Conservation (phyloP, 2,888 invertebrate genomes). For the Horisme vitalbata region DNA sequence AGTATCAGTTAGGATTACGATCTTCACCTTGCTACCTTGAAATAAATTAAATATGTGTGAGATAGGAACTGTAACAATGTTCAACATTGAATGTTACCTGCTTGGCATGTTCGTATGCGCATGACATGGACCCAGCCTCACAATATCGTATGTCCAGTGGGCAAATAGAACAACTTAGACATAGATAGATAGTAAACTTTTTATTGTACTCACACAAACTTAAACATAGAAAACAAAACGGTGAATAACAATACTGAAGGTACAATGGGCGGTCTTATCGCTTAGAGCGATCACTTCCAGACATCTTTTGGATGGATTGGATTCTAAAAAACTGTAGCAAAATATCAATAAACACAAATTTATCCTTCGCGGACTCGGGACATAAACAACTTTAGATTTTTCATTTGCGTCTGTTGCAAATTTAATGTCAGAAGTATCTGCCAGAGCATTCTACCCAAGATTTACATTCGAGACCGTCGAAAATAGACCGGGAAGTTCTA, state of each 20-base stretch:
- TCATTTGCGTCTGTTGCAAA: neutral
- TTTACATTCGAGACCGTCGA: constrained; percentile 32
- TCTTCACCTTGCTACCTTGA: constrained; percentile 12
- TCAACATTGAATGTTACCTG: constrained; percentile 22
- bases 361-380: too few relatives aligned
- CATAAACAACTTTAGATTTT: too few relatives aligned
- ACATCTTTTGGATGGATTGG: too few relatives aligned
- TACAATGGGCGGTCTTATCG: too few relatives aligned
- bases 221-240: too few relatives aligned
- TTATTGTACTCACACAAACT: too few relatives aligned
- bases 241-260: too few relatives aligned
- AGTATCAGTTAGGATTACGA: neutral
- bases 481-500: constrained; percentile 53
- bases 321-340: too few relatives aligned
- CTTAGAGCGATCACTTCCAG: too few relatives aligned
- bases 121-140: constrained; percentile 11
- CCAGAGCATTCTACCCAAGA: constrained; percentile 5
- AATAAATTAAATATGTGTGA: constrained; percentile 15
- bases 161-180: constrained; percentile 6
- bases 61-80: constrained; percentile 25
- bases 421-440: constrained; percentile 1
- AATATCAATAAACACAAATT: too few relatives aligned
- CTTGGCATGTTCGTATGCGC: constrained; percentile 26
- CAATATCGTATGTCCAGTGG: constrained; percentile 17
- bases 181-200: too few relatives aligned